Conservation (phyloP, 1,140 invertebrate genomes). For the Brachionus manjavacas region DNA sequence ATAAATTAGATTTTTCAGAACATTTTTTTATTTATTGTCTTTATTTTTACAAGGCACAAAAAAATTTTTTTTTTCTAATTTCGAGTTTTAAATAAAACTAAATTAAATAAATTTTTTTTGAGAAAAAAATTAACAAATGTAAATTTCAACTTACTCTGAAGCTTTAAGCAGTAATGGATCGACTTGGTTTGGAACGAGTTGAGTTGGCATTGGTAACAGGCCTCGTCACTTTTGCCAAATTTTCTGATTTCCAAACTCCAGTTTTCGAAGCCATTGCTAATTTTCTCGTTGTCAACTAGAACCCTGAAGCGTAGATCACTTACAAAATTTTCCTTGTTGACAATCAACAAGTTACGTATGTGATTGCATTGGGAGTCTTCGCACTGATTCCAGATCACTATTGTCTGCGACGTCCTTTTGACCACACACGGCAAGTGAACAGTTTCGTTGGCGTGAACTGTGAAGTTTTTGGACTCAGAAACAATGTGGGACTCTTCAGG, state of each 20-base stretch:
- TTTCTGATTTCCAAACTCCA: constrained; percentile 37
- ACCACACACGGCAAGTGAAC: constrained; percentile 16
- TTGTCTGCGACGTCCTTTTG: not conserved
- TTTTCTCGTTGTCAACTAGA: not conserved
- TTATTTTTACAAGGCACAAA: too few relatives aligned
- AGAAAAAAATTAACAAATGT: too few relatives aligned
- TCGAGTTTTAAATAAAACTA: too few relatives aligned
- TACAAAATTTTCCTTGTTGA: constrained; percentile 41
- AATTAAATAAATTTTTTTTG: too few relatives aligned
- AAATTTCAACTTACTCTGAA: not conserved
- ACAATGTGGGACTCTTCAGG: not conserved
- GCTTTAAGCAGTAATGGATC: constrained; percentile 34
- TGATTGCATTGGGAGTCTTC: not conserved
- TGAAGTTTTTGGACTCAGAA: constrained; percentile 25
- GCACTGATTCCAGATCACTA: constrained; percentile 41
- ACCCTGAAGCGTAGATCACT: constrained; percentile 22
- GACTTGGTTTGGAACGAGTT: not conserved
- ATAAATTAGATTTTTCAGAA: too few relatives aligned
- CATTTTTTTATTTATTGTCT: too few relatives aligned
- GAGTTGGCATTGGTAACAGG: constrained; percentile 37
- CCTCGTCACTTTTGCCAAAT: constrained; percentile 36
- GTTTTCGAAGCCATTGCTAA: not conserved
- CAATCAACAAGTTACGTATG: constrained; percentile 8
- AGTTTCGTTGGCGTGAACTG: constrained; percentile 34
- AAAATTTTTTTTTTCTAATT: too few relatives aligned